These are phyloP conservation scores for Bombus waltoni DNA, from an alignment of 1,140 invertebrate genomes.

Conservation along the genomic window DNA sequence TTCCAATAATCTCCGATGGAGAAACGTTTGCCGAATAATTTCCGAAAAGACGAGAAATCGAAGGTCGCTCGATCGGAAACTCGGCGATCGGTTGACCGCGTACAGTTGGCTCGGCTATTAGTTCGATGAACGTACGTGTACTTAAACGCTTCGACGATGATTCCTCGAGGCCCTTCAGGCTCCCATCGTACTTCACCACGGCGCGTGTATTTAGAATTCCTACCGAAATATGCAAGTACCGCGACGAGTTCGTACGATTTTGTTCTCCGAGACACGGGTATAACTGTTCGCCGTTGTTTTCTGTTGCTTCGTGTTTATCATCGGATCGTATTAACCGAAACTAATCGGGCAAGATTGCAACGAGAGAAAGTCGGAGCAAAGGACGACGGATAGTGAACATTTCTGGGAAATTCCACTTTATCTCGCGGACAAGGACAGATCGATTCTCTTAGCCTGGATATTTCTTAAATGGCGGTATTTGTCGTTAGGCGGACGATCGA, in stretches of 20 bases:
- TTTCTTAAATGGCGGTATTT: neutral
- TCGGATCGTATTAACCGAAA: neutral
- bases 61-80: neutral
- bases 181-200: constrained; percentile 21
- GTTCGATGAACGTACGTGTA: constrained; percentile 54
- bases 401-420: neutral
- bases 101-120: constrained; percentile 31
- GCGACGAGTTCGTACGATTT: neutral
- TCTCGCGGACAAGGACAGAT: neutral
- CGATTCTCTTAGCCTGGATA: neutral
- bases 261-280: neutral
- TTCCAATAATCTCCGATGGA: too few species aligned
- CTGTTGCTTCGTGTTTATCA: neutral
- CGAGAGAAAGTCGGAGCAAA: neutral
- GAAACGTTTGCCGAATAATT: neutral
- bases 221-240: neutral
- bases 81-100: neutral
- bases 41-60: neutral
- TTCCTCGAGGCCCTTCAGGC: constrained; percentile 20
- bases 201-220: neutral
- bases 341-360: fast-evolving
- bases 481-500: too few species aligned
- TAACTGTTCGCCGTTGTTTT: neutral
- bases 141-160: constrained; percentile 56
- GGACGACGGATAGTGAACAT: neutral